phyloP scores from a whole-genome alignment of 2,888 invertebrate species.

The Aleiodes alternator region DNA sequence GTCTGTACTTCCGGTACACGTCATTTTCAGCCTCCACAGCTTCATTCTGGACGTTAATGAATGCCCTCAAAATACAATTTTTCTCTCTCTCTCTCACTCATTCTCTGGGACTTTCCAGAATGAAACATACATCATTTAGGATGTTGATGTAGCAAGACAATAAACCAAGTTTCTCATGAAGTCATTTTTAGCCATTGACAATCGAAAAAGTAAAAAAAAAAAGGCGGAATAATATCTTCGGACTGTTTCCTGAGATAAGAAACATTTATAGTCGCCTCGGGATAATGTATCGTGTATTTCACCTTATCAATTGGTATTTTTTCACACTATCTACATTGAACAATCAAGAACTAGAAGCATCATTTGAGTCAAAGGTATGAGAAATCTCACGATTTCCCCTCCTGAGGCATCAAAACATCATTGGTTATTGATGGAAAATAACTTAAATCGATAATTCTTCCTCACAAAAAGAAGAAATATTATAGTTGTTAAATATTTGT shows the following conservation, averaged over 20 bases:
- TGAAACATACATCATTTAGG: neutral
- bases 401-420: neutral
- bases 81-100: neutral
- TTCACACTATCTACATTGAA: slow-evolving; percentile 15
- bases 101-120: neutral
- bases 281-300: slow-evolving; percentile 12
- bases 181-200: neutral
- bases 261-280: slow-evolving; percentile 16
- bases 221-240: neutral
- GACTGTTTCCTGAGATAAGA: slow-evolving; percentile 21
- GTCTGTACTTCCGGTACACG: slow-evolving; percentile 21
- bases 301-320: slow-evolving; percentile 7
- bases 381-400: neutral
- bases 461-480: neutral
- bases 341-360: slow-evolving; percentile 1
- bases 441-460: neutral
- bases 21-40: slow-evolving; percentile 24
- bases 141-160: neutral
- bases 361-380: neutral
- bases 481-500: neutral
- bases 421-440: neutral
- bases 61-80: neutral
- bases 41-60: slow-evolving; percentile 26
- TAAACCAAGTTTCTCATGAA: neutral
- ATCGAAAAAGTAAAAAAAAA: neutral